A percentile compares a stretch with the other conserved stretches of the same genome.
These are phyloP conservation scores for Hypsibius dujardini DNA, from an alignment of 1,140 invertebrate genomes.

Conservation along the genomic window DNA sequence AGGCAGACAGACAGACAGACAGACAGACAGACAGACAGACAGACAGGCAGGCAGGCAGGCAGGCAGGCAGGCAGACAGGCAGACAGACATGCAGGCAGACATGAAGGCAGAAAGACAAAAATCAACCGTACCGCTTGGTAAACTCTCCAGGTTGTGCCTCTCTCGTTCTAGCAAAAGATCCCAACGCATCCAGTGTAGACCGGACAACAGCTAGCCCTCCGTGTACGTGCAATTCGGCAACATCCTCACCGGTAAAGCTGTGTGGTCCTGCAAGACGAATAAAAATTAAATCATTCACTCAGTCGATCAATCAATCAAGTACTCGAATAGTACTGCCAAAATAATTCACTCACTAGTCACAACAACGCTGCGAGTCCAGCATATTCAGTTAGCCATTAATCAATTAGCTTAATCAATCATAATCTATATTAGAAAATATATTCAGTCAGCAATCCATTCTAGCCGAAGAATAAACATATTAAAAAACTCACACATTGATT, in stretches of 20 bases:
- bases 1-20: conserved; percentile 14
- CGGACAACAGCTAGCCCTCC: conserved; percentile 58
- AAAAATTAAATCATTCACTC: too few species aligned
- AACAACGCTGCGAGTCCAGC: too few species aligned
- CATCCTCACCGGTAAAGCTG: conserved; percentile 85
- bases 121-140: conserved; percentile 33
- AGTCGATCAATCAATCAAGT: too few species aligned
- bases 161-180: conserved; percentile 42
- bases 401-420: too few species aligned
- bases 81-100: neutral
- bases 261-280: conserved; percentile 42
- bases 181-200: conserved; percentile 47
- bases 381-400: too few species aligned
- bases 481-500: too few species aligned
- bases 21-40: conserved; percentile 12
- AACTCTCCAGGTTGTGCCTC: conserved; percentile 56
- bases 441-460: too few species aligned
- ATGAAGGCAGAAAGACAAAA: neutral
- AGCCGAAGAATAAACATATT: too few species aligned
- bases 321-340: too few species aligned
- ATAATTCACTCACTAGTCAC: too few species aligned
- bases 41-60: neutral
- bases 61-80: neutral
- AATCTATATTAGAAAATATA: too few species aligned
- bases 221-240: conserved; percentile 73